Evolutionary conservation across 2,113 vertebrate species (phyloP), one percentile per base, ranked within the genome.

Genomic region (Cynocephalus volans): DNA sequence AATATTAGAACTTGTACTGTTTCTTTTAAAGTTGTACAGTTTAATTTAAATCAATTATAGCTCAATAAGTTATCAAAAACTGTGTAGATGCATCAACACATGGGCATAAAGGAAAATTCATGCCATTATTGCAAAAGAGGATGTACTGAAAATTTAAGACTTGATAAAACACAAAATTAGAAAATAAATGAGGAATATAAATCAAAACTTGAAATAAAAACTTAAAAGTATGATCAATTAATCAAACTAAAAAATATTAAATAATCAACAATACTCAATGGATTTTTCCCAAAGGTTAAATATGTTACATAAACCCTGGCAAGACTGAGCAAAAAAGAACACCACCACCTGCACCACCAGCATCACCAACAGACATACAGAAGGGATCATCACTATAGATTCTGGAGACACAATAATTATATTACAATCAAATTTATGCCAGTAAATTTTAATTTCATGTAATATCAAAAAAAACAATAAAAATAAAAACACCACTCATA

Each of bases 141-240:
- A 95, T 60, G 65, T 50, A 36, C 36, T 85, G 24, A 93, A 82
- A 89, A 60, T 67, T 72, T 80, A 65, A 52, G 41, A 73, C n/a
- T 41, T 80, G 60, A 26, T 72, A 92, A 79, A 62, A 89, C 17
- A 93, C 31, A 85, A 67, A 85, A 69, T 18, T 90, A 26, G 48
- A 85, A 79, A 89, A 73, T 75, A 88, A 87, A 91, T 41, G 52
- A 96, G 67, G 21, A 87, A 81, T 69, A 52, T n/a, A 81, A 86
- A 80, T 8, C 48, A 94, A 90, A 90, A 36, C 14, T 48, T 81
- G 36, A 65, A 86, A 91, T 31, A 73, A 81, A 85, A 93, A 28
- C 26, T 80, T 33, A 48, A 77, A 80, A 48, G 84, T 41, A 77
- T 80, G 48, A 86, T 80, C 18, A 72, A 48, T 60, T 62, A 83